phyloP scores from a whole-genome alignment of 2,113 vertebrate genomes.

The Stigmatopora nigra region DNA sequence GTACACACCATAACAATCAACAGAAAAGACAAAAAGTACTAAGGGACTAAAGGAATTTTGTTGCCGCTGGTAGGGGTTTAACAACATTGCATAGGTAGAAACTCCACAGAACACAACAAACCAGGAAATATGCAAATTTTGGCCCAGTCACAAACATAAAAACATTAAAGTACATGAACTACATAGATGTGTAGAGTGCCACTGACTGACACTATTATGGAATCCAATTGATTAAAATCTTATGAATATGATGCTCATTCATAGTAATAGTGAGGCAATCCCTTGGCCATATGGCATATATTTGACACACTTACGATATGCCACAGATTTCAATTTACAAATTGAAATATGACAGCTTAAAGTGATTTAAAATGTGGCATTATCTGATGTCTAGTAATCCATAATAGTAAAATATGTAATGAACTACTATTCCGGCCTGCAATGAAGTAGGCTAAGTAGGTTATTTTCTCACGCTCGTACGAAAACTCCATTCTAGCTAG shows the following conservation, averaged over 20 bases:
- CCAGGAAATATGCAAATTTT: slow-evolving; percentile 12
- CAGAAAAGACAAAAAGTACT: slow-evolving; percentile 56
- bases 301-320: slow-evolving; percentile 14
- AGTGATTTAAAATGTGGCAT: slow-evolving; percentile 1
- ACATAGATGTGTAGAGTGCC: slow-evolving; percentile 25
- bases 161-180: slow-evolving; percentile 13
- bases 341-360: slow-evolving; percentile 2
- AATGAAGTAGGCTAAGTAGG: not conserved
- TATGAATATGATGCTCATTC: slow-evolving; percentile 40
- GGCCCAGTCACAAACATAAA: slow-evolving; percentile 2
- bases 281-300: slow-evolving; percentile 11
- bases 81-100: slow-evolving; percentile 23
- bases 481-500: not conserved
- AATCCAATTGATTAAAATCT: slow-evolving; percentile 59
- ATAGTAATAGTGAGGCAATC: slow-evolving; percentile 2
- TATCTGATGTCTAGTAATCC: slow-evolving; percentile 10
- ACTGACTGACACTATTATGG: slow-evolving; percentile 60
- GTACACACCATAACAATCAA: slow-evolving; percentile 47
- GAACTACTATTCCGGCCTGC: not conserved
- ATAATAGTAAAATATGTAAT: slow-evolving; percentile 2
- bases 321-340: slow-evolving; percentile 13
- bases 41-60: slow-evolving; percentile 31
- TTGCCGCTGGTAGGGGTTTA: slow-evolving; percentile 33
- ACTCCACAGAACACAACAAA: slow-evolving; percentile 11
- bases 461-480: not conserved